These are phyloP conservation scores for Anguilla megastoma DNA, from an alignment of 2,797 vertebrate species.

Conservation along the genomic window DNA sequence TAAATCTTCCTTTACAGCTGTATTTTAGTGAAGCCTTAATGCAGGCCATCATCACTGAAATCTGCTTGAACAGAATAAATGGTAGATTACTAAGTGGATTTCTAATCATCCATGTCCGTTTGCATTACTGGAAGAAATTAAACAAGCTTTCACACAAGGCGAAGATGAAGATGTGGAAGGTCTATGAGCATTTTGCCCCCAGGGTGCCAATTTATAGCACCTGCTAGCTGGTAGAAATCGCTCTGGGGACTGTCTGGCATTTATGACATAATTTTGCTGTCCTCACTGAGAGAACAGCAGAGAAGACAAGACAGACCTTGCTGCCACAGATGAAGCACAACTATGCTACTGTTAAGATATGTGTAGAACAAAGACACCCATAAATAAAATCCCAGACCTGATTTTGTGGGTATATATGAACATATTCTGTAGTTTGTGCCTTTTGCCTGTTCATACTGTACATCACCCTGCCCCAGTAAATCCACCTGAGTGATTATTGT, in stretches of 20 bases:
- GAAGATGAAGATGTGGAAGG: not conserved
- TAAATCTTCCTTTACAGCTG: not conserved
- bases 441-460: not conserved
- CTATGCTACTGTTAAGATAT: not conserved
- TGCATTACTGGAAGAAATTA: not conserved
- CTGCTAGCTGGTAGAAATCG: not conserved
- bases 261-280: not conserved
- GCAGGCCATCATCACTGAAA: not conserved
- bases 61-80: not conserved
- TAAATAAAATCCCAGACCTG: not conserved
- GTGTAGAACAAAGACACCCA: not conserved
- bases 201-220: not conserved
- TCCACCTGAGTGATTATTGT: not conserved
- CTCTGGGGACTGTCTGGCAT: not conserved
- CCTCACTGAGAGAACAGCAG: not conserved
- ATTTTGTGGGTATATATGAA: not conserved
- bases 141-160: conserved; percentile 3
- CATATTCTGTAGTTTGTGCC: not conserved
- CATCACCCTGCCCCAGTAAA: not conserved
- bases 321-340: not conserved
- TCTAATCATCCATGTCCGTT: not conserved
- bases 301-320: not conserved
- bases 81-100: not conserved
- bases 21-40: not conserved
- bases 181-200: not conserved